Evolutionary conservation across 1,140 invertebrate species (phyloP), one percentile per base, ranked within the genome.

Genomic region (Oppia nitens): DNA sequence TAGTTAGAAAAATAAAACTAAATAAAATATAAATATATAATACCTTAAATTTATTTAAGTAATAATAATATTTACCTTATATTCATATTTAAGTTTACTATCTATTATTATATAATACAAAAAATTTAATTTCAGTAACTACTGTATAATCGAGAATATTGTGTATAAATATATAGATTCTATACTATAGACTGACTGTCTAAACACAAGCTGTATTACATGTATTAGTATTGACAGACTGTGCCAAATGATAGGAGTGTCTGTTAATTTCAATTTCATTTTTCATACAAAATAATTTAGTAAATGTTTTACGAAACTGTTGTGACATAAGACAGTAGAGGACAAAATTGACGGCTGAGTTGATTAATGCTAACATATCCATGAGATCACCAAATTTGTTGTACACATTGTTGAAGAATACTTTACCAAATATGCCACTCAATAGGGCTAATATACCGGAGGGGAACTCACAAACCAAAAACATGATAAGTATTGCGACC

Each of bases 251-350:
- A 17, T 40, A 40, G 17, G 32, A 40, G 6, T 40, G 32, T 17
- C 32, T 40, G 32, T 40, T 40, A 17, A 9, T 40, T 17, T 9
- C 6, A 40, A 17, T 40, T 40, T 40, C 32, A 17, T 40, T 9
- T 40, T 17, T 40, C 32, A 62, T 53, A 45, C 45, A 60, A 49
- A 55, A 57, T 52, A 55, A 20, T 32, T 81, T 79, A 3, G 81
- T 78, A 67, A 93, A 94, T 1, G 87, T 91, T 48, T 81, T 78
- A 12, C 91, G 76, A 70, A 95, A 96, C 75, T 93, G 89, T 50
- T 84, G 77, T 47, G 86, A 90, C 91, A 95, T 96, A 27, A 84
- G 81, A 64, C 91, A 94, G 69, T 95, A 96, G 6, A 96, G 76
- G 47, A 96, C 82, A 69, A 96, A 95, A 68, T 92, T 94, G 47